These are phyloP conservation scores for Potorous gilbertii DNA, from an alignment of 2,797 vertebrate genomes.

Conservation along the genomic window DNA sequence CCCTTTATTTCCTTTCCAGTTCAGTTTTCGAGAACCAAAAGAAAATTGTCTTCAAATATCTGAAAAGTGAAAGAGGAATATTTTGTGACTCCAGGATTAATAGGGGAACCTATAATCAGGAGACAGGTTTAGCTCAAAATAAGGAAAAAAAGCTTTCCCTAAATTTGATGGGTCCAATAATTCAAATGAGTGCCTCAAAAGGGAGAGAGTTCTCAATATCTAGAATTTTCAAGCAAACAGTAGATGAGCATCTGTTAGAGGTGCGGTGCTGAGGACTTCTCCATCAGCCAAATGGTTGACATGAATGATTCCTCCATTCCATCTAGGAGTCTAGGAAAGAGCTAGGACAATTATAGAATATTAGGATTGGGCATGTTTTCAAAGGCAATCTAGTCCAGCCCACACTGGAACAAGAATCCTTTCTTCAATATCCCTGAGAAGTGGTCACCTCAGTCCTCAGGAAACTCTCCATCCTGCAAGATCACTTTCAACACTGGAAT, in stretches of 20 bases:
- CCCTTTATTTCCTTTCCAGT: neutral
- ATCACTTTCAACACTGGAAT: neutral
- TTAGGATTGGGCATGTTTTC: neutral
- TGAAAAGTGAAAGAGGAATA: neutral
- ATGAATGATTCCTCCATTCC: neutral
- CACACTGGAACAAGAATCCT: neutral
- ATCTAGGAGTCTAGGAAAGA: neutral
- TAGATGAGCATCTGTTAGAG: neutral
- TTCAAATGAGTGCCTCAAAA: neutral
- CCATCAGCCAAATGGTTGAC: neutral
- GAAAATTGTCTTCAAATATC: neutral
- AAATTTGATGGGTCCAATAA: neutral
- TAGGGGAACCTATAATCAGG: neutral
- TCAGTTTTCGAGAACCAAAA: neutral
- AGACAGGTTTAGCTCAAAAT: neutral
- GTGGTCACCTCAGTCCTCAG: neutral
- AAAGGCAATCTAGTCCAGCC: neutral
- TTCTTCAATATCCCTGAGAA: neutral
- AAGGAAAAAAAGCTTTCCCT: neutral
- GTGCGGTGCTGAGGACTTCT: neutral
- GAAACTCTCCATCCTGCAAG: neutral
- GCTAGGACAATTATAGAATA: neutral
- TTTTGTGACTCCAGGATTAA: neutral
- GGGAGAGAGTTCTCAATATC: neutral
- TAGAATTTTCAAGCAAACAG: neutral